These are phyloP conservation scores for Rhagophthalmus giganteus DNA, from an alignment of 2,888 invertebrate species.

Conservation along the genomic window DNA sequence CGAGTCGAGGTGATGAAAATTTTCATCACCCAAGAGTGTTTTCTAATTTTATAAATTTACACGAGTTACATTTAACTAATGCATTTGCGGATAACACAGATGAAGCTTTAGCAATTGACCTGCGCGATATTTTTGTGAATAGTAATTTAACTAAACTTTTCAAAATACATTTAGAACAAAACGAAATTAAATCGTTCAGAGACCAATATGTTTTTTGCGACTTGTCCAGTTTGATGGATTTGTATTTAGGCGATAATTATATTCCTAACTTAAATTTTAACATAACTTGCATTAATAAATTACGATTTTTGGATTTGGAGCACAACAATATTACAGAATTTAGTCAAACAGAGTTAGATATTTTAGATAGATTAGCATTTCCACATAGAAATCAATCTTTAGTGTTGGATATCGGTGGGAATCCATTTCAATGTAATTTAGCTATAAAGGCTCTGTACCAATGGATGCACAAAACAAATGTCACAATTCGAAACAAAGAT, in stretches of 20 bases:
- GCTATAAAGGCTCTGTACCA: constrained; percentile 62
- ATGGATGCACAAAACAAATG: constrained; percentile 67
- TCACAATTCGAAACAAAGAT: constrained; percentile 62
- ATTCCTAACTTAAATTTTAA: constrained; percentile 67
- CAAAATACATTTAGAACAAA: constrained; percentile 75
- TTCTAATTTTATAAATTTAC: constrained; percentile 70
- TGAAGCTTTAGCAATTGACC: constrained; percentile 63
- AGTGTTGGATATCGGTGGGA: constrained; percentile 65
- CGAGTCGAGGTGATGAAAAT: constrained; percentile 58
- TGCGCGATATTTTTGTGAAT: constrained; percentile 73
- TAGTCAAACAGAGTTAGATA: constrained; percentile 59
- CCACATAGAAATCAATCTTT: constrained; percentile 56
- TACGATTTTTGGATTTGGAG: constrained; percentile 70
- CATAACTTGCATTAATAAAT: constrained; percentile 65
- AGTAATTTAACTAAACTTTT: constrained; percentile 67
- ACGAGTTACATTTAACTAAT: constrained; percentile 71
- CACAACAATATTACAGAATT: constrained; percentile 66
- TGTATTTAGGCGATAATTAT: constrained; percentile 70
- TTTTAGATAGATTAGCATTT: constrained; percentile 61
- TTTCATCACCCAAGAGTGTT: constrained; percentile 70
- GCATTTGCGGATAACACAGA: constrained; percentile 71
- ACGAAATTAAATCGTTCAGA: constrained; percentile 69
- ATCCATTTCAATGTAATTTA: constrained; percentile 72
- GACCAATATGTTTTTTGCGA: constrained; percentile 72
- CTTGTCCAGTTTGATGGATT: constrained; percentile 65